These are phyloP conservation scores for Microdon myrmicae DNA, from an alignment of 2,888 invertebrate genomes.

Conservation along the genomic window DNA sequence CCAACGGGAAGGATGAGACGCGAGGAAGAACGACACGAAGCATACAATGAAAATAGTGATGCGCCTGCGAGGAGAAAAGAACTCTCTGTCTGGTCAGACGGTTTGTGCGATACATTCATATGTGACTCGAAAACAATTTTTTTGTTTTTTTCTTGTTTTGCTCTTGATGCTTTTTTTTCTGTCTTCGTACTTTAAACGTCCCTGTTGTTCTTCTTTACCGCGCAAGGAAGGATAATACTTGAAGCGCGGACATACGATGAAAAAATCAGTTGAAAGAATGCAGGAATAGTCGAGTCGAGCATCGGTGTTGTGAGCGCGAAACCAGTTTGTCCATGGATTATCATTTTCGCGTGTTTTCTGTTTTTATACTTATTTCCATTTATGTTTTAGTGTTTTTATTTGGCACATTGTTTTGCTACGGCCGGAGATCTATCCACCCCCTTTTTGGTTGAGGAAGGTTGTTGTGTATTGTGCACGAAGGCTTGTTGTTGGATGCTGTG, in stretches of 20 bases:
- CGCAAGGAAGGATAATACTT: slow-evolving; percentile 19
- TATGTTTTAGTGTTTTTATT: slow-evolving; percentile 37
- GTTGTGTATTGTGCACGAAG: slow-evolving; percentile 23
- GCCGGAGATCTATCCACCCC: slow-evolving; percentile 41
- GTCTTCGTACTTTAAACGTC: slow-evolving; percentile 3
- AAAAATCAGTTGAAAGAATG: slow-evolving; percentile 39
- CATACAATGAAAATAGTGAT: slow-evolving; percentile 41
- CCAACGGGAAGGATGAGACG: too few species aligned
- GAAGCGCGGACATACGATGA: slow-evolving; percentile 23
- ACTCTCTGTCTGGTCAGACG: slow-evolving; percentile 20
- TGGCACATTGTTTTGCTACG: slow-evolving; percentile 32
- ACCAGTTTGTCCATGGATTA: slow-evolving; percentile 46
- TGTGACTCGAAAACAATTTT: slow-evolving; percentile 19
- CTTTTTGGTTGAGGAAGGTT: slow-evolving; percentile 52
- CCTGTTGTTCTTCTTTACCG: slow-evolving; percentile 6
- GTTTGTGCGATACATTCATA: slow-evolving; percentile 2
- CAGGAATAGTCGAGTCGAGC: too few species aligned
- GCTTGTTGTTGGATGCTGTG: slow-evolving; percentile 32
- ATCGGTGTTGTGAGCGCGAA: slow-evolving; percentile 49
- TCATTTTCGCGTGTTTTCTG: slow-evolving; percentile 29
- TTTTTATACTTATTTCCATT: too few species aligned
- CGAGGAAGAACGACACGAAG: slow-evolving; percentile 24
- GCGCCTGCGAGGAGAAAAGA: slow-evolving; percentile 45
- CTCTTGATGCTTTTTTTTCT: slow-evolving; percentile 3
- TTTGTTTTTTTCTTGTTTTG: slow-evolving; percentile 6